These are phyloP conservation scores for Ivindomyrus marchei DNA, from an alignment of 2,113 vertebrate species.

Conservation along the genomic window DNA sequence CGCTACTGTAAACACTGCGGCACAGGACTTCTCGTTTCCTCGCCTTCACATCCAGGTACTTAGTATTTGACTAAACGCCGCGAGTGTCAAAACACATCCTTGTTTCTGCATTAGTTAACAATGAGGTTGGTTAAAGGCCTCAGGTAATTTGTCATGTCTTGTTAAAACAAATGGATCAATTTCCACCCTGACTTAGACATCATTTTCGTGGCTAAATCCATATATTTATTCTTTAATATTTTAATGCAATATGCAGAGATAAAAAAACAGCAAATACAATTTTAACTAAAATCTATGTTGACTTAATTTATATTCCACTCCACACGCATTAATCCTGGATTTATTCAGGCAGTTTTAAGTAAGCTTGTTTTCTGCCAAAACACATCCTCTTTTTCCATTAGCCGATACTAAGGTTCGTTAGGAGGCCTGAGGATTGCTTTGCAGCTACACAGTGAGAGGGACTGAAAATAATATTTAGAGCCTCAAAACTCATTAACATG, in stretches of 20 bases:
- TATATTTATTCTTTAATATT: not conserved
- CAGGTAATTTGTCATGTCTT: not conserved
- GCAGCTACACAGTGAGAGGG: not conserved
- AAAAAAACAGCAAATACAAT: not conserved
- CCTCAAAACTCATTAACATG: not conserved
- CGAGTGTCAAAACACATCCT: conserved; percentile 7
- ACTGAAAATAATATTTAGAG: not conserved
- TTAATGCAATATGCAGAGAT: not conserved
- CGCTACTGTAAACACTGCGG: not conserved
- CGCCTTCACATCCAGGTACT: not conserved
- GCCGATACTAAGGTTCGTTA: not conserved
- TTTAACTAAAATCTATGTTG: not conserved
- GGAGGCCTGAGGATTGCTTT: conserved; percentile 1
- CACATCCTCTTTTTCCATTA: conserved; percentile 6
- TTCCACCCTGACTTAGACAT: not conserved
- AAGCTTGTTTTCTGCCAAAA: not conserved
- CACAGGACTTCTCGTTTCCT: not conserved
- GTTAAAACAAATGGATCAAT: not conserved
- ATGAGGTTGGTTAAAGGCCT: not conserved
- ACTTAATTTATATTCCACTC: conserved; percentile 4
- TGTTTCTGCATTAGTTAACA: conserved; percentile 11
- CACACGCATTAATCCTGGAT: not conserved
- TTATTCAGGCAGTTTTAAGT: not conserved
- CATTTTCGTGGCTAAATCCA: not conserved
- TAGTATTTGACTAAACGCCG: not conserved